Percentiles rank a stretch among this genome's conserved stretches.
Conservation (phyloP, 2,888 invertebrate genomes). For the Therioaphis trifolii region DNA sequence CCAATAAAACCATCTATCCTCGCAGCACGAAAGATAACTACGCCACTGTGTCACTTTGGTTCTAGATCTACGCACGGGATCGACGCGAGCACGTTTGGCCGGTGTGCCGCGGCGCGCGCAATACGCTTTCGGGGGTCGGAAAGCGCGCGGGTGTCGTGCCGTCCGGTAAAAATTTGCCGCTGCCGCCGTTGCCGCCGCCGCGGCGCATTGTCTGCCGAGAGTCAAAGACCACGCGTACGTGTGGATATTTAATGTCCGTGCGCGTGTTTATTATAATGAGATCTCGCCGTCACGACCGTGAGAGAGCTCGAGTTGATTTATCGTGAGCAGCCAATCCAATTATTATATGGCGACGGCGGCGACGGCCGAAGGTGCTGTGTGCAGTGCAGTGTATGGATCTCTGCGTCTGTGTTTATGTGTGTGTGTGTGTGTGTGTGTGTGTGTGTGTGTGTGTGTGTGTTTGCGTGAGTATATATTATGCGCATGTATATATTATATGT, state of each 20-base stretch:
- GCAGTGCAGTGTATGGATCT: not conserved
- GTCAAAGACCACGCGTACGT: not conserved
- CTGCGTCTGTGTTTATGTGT: not conserved
- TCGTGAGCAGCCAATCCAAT: slow-evolving; percentile 61
- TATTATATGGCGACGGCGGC: slow-evolving; percentile 33
- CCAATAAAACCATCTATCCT: too few species aligned
- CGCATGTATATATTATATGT: not conserved
- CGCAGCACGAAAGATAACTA: too few species aligned
- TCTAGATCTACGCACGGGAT: too few species aligned
- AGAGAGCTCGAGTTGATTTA: slow-evolving; percentile 58
- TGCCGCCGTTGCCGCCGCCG: not conserved
- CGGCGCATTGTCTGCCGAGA: slow-evolving; percentile 31
- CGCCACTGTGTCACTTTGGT: too few species aligned
- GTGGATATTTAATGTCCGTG: not conserved
- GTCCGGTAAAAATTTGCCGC: slow-evolving; percentile 3
- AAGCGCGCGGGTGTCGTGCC: too few species aligned
- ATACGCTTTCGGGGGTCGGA: too few species aligned
- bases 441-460: not conserved
- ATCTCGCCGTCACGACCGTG: slow-evolving; percentile 61
- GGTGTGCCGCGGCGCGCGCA: too few species aligned
- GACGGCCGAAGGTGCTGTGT: slow-evolving; percentile 46
- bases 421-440: not conserved
- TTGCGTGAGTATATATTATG: slow-evolving; percentile 5
- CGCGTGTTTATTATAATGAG: slow-evolving; percentile 51
- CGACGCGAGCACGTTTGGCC: too few species aligned